phyloP scores from a whole-genome alignment of 2,113 vertebrate species.

The Rafetus swinhoei region DNA sequence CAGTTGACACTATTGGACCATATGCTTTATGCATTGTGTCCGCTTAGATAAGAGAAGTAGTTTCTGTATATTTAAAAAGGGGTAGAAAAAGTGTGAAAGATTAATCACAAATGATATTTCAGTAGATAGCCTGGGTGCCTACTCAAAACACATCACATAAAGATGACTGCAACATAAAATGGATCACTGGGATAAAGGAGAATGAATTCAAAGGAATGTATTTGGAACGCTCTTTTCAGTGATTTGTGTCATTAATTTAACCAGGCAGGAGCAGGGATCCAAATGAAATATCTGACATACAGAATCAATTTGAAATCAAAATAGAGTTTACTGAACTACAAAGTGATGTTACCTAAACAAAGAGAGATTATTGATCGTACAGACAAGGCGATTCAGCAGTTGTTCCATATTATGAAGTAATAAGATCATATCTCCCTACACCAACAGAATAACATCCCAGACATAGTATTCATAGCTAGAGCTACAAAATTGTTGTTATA shows the following conservation, averaged over 20 bases:
- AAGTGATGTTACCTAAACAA: background rate
- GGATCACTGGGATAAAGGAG: background rate
- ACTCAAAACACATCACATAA: background rate
- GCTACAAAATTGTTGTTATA: background rate
- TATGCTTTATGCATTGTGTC: background rate
- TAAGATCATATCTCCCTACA: background rate
- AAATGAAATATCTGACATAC: background rate
- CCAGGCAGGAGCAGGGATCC: background rate
- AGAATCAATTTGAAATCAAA: background rate
- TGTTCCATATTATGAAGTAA: background rate
- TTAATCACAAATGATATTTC: no score
- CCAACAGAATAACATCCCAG: background rate
- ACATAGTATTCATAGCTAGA: background rate
- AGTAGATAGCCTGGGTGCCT: background rate
- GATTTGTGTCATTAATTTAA: background rate
- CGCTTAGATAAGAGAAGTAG: background rate
- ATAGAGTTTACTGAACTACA: background rate
- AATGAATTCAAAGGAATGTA: background rate
- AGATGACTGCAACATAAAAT: background rate
- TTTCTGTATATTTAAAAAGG: background rate
- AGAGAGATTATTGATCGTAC: background rate
- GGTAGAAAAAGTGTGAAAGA: background rate
- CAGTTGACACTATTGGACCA: background rate
- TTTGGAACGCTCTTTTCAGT: background rate
- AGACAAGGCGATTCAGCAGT: background rate